Conservation (phyloP, 2,888 invertebrate species). For the Noctua fimbriata region DNA sequence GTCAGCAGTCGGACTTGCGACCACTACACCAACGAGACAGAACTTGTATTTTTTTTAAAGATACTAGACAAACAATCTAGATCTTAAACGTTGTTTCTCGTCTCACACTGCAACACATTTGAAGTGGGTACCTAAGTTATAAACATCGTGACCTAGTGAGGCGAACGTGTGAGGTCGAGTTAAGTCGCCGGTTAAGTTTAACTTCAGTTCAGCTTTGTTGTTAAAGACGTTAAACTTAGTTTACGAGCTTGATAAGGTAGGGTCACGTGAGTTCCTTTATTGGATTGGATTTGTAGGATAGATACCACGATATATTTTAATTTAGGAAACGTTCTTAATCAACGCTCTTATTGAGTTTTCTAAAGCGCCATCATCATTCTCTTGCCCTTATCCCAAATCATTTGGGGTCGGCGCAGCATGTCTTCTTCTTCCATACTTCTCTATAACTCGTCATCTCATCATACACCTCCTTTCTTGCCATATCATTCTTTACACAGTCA, state of each 20-base stretch:
- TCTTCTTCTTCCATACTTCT: no score
- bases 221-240: conserved; percentile 43
- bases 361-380: neutral
- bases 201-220: conserved; percentile 49
- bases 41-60: neutral
- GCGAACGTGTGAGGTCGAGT: conserved; percentile 16
- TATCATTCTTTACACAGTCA: no score
- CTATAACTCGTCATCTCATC: no score
- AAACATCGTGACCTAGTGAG: conserved; percentile 31
- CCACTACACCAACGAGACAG: no score
- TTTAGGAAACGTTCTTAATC: neutral
- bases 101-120: neutral
- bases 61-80: neutral
- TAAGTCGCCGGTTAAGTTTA: conserved; percentile 38
- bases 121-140: conserved; percentile 16
- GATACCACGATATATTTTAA: neutral
- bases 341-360: neutral
- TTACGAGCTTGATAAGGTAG: conserved; percentile 49
- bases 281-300: neutral
- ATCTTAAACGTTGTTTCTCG: neutral
- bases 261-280: conserved; percentile 16
- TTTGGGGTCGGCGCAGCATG: no score
- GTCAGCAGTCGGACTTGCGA: no score
- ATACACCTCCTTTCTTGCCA: no score
- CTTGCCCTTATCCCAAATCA: no score